Conservation (phyloP, 2,113 vertebrate genomes). For the Crotalus helleri region DNA sequence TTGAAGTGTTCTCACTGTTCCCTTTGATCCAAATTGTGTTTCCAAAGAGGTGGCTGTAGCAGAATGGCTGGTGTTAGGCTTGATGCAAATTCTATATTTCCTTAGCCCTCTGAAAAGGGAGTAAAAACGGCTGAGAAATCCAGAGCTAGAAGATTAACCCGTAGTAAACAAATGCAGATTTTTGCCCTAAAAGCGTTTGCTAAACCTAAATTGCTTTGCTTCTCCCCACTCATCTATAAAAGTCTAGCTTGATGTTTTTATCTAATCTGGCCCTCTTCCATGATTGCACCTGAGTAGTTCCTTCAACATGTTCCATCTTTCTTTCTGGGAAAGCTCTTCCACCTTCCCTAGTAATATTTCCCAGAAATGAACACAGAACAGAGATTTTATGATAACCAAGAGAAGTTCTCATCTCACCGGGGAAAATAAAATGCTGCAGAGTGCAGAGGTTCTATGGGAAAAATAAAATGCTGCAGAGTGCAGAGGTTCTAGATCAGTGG, state of each 20-base stretch:
- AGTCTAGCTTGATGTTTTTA: background rate
- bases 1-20: background rate
- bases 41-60: background rate
- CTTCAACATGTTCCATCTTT: background rate
- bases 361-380: background rate
- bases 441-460: background rate
- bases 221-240: background rate
- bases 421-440: background rate
- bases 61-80: background rate
- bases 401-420: background rate
- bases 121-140: background rate
- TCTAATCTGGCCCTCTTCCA: background rate
- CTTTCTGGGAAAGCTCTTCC: background rate
- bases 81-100: background rate
- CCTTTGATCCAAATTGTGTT: background rate
- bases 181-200: background rate
- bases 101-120: background rate
- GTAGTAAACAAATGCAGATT: background rate
- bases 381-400: background rate
- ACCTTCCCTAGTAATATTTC: background rate
- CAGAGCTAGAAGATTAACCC: background rate
- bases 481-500: background rate
- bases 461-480: background rate
- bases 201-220: background rate
- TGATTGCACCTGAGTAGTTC: background rate